phyloP scores from a whole-genome alignment of 1,140 invertebrate species.

The Drosophila ohnishii region DNA sequence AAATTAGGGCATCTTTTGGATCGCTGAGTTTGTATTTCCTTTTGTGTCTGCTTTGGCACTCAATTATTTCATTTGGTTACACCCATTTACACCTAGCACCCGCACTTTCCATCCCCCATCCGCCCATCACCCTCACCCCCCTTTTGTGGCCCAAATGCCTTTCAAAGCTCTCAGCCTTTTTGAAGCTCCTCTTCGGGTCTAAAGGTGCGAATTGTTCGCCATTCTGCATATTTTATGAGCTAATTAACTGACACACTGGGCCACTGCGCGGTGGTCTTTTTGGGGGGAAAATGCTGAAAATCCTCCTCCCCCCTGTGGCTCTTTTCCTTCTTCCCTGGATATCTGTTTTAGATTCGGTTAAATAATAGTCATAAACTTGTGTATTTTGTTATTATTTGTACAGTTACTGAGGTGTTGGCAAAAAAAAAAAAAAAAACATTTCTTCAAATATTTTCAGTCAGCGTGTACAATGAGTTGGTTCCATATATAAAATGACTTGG shows the following conservation, averaged over 20 bases:
- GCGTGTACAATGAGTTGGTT: slow-evolving; percentile 6
- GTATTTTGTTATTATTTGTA: slow-evolving; percentile 44
- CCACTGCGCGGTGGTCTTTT: slow-evolving; percentile 24
- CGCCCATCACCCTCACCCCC: neutral
- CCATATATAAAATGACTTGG: neutral
- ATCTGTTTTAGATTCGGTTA: slow-evolving; percentile 34
- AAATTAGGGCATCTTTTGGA: neutral
- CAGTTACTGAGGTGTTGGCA: slow-evolving; percentile 33
- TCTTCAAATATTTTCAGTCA: slow-evolving; percentile 39
- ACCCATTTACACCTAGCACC: slow-evolving; percentile 22
- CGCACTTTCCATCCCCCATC: no score
- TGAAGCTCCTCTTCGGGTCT: slow-evolving; percentile 41
- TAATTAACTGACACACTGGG: slow-evolving; percentile 76
- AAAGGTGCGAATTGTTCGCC: slow-evolving; percentile 75
- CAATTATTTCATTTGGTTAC: slow-evolving; percentile 67
- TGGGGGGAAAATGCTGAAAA: slow-evolving; percentile 13
- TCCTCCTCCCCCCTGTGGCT: neutral
- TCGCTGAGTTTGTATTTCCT: neutral
- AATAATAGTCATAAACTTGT: slow-evolving; percentile 55
- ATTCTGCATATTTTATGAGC: slow-evolving; percentile 80
- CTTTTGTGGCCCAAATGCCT: neutral
- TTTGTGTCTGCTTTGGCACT: slow-evolving; percentile 60
- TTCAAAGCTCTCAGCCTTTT: slow-evolving; percentile 40
- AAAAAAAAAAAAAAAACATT: slow-evolving; percentile 20
- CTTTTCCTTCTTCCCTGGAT: slow-evolving; percentile 11